Conservation (phyloP, 2,888 invertebrate species). For the Phasia obesa region DNA sequence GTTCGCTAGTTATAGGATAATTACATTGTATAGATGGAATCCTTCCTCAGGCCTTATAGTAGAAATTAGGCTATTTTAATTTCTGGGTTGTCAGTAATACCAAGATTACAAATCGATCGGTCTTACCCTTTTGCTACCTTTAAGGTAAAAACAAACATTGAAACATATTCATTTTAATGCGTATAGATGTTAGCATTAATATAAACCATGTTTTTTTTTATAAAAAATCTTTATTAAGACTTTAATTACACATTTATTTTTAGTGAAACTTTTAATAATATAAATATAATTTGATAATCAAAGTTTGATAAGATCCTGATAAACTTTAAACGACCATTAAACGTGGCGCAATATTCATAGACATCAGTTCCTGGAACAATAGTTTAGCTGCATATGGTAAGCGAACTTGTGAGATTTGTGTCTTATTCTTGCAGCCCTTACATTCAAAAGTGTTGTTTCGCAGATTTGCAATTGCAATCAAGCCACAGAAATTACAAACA, state of each 20-base stretch:
- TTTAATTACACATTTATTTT: constrained; percentile 14
- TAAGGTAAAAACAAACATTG: too few relatives aligned
- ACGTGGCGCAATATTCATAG: constrained; percentile 98
- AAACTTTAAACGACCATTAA: constrained; percentile 80
- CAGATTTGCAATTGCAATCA: constrained; percentile 98
- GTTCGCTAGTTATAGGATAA: too few relatives aligned
- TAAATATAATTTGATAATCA: not conserved
- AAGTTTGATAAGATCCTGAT: not conserved
- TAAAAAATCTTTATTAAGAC: constrained; percentile 14
- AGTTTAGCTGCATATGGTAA: constrained; percentile 99
- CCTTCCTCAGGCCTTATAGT: too few relatives aligned
- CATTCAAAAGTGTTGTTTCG: constrained; percentile 99
- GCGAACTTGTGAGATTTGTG: constrained; percentile 97
- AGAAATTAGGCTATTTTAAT: too few relatives aligned
- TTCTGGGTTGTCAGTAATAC: too few relatives aligned
- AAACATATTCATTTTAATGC: too few relatives aligned
- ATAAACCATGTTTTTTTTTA: not conserved
- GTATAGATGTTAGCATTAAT: too few relatives aligned
- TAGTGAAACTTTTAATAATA: constrained; percentile 6
- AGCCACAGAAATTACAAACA: constrained; percentile 98
- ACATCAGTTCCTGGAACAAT: constrained; percentile 99
- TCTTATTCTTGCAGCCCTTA: constrained; percentile 99
- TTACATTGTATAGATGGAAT: too few relatives aligned
- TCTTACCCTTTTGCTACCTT: too few relatives aligned
- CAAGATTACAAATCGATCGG: too few relatives aligned